Percentiles rank a stretch among this genome's conserved stretches.
phyloP scores from a whole-genome alignment of 2,797 vertebrate genomes.

The Cuculus canorus region DNA sequence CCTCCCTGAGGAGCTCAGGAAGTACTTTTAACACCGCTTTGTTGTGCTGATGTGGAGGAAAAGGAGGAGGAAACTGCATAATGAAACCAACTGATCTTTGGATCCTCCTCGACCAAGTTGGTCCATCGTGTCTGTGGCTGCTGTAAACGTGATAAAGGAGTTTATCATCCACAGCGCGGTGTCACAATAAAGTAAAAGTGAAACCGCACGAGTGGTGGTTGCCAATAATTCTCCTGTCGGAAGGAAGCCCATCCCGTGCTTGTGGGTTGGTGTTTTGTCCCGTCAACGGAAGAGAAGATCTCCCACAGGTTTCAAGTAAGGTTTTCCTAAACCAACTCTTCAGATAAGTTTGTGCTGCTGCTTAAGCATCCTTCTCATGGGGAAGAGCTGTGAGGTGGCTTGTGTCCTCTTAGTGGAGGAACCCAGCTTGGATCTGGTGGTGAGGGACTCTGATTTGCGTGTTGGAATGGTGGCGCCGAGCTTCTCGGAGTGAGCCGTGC shows the following conservation, averaged over 20 bases:
- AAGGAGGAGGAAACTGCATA: background rate
- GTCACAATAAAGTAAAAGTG: background rate
- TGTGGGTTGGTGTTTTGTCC: rapidly evolving
- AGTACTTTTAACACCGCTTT: rapidly evolving
- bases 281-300: rapidly evolving
- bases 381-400: no score
- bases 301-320: background rate
- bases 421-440: background rate
- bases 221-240: background rate
- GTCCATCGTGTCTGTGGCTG: rapidly evolving
- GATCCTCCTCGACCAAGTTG: rapidly evolving
- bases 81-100: no score
- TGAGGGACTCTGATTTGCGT: rapidly evolving
- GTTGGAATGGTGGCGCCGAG: no score
- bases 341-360: background rate
- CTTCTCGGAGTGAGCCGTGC: rapidly evolving
- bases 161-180: rapidly evolving
- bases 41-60: rapidly evolving
- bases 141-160: background rate
- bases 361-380: rapidly evolving
- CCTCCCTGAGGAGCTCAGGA: rapidly evolving
- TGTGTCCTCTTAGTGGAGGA: background rate
- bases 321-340: background rate
- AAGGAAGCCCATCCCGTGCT: rapidly evolving
- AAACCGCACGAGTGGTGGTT: rapidly evolving